Base-by-base conservation (phyloP, 2,888 invertebrate genomes). In the Sminthurinus aureus region DNA sequence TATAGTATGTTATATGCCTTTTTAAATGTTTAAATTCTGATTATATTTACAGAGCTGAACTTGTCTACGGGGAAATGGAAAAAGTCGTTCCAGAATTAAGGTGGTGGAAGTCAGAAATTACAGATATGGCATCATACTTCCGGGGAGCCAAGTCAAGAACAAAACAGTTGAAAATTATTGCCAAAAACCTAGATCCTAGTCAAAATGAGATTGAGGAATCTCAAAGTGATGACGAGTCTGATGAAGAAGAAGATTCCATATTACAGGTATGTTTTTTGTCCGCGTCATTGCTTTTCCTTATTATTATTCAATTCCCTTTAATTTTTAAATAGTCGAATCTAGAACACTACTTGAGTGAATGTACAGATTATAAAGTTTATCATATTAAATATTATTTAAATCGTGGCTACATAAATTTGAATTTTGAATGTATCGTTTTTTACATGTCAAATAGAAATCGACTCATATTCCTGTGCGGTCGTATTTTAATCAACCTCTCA, bases 61-160 rank as follows among this genome's bases (percentile, higher is more conserved):
- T 75, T 3, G 75, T 75, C 4, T 71, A 24, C 26, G 71, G 24
- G 2, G 26, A 71, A 71, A 24, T 71, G 2, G 71, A 71, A 71
- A 22, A 26, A 15, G 12, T 15, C 4, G 71, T 71, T 15, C 71
- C 71, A 22, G 71, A 75, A 75, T 11, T 75, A 6, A 0, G 18
- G 6, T 75, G 75, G 51, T 75, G 75, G 52, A 75, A 75, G 51
- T 20, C n/a, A 0, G 75, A 75, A n/a, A n/a, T 75, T 11, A 11
- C 18, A 8, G 20, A 22, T 11, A 8, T 75, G 18, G 75, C 75
- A 0, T 50, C 50, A 0, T 52, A 51, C 15, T 75, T 75, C 12
- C 50, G 75, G 15, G 26, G n/a, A 50, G 50, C 75, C 6, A 75
- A 52, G 51, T 18, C 75, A 6, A 11, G 75, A 51, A n/a, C 4